phyloP scores from a whole-genome alignment of 2,888 invertebrate species.

The Halictus quadricinctus region DNA sequence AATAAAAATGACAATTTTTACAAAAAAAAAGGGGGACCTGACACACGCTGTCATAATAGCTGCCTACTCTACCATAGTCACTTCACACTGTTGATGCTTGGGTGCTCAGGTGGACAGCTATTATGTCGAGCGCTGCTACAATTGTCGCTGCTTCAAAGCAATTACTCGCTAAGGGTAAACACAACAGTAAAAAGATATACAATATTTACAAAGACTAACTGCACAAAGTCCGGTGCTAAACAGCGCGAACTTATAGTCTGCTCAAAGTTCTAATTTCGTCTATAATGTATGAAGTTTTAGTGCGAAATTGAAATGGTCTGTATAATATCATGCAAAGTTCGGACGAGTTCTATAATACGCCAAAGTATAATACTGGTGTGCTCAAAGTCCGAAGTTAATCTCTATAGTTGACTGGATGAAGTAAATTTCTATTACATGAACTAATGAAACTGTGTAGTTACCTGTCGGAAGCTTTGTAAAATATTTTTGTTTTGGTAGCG shows the following conservation, averaged over 20 bases:
- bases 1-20: background rate
- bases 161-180: background rate
- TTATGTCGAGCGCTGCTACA: background rate
- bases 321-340: background rate
- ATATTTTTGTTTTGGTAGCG: background rate
- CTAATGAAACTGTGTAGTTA: background rate
- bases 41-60: background rate
- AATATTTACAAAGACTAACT: background rate
- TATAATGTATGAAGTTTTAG: background rate
- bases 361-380: background rate
- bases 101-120: background rate
- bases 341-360: background rate
- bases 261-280: background rate
- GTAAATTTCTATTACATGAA: background rate
- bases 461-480: background rate
- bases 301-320: background rate
- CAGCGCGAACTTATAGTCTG: background rate
- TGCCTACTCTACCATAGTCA: background rate
- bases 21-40: background rate
- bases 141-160: background rate
- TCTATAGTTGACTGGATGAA: background rate
- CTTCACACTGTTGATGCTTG: background rate
- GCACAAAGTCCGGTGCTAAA: background rate
- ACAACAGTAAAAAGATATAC: background rate
- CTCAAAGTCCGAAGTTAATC: background rate